These are phyloP conservation scores for Rhagophthalmus giganteus DNA, from an alignment of 2,888 invertebrate species.

Conservation along the genomic window DNA sequence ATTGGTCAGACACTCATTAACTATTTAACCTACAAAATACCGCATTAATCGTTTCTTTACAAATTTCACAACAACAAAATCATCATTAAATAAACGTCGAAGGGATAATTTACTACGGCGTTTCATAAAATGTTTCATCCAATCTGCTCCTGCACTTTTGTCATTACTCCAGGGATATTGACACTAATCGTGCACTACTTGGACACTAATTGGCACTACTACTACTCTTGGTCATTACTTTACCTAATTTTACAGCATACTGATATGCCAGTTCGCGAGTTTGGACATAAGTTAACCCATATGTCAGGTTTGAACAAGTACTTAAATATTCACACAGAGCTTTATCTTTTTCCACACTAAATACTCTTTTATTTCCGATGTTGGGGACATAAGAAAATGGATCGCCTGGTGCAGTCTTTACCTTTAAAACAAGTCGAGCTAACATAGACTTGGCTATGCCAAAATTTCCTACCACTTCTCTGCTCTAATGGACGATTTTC, in stretches of 20 bases:
- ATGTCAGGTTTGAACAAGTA: conserved; percentile 13
- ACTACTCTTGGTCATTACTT: neutral
- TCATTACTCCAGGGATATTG: neutral
- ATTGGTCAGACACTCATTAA: too few species aligned
- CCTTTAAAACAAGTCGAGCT: conserved; percentile 6
- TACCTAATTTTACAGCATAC: conserved; percentile 9
- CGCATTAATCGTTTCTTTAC: too few species aligned
- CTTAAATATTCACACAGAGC: conserved; percentile 5
- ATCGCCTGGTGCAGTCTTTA: neutral
- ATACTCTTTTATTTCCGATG: conserved; percentile 7
- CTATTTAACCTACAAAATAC: too few species aligned
- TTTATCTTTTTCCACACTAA: conserved; percentile 6
- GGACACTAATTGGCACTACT: too few species aligned
- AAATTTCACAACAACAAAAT: too few species aligned
- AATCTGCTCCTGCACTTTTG: conserved; percentile 1
- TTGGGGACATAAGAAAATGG: conserved; percentile 4
- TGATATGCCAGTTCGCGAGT: conserved; percentile 11
- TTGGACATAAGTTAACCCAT: conserved; percentile 15
- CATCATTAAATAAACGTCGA: too few species aligned
- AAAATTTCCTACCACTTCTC: too few species aligned
- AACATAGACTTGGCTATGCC: conserved; percentile 2
- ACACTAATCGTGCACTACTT: too few species aligned
- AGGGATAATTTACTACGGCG: too few species aligned
- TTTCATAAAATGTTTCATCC: neutral
- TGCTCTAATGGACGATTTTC: too few species aligned